Conservation (phyloP, 2,888 invertebrate genomes). For the Encarsia formosa region DNA sequence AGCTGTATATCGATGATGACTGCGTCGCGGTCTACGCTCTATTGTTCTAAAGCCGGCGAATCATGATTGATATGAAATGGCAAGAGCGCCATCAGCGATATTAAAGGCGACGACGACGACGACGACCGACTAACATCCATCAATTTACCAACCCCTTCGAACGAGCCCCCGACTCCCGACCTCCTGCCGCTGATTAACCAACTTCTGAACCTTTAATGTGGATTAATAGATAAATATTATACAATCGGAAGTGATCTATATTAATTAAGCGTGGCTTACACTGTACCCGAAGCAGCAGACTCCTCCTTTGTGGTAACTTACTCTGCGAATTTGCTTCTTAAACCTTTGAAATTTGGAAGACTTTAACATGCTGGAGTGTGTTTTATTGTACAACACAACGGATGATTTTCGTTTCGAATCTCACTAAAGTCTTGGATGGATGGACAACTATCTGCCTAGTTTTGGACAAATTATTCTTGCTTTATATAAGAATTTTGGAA, state of each 20-base stretch:
- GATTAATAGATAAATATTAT: conserved; percentile 52
- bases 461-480: too few species aligned
- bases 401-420: too few species aligned
- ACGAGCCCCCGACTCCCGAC: conserved; percentile 37
- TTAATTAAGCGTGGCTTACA: conserved; percentile 51
- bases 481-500: too few species aligned
- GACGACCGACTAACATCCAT: too few species aligned
- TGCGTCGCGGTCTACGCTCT: background rate
- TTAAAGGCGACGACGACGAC: conserved; percentile 31
- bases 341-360: too few species aligned
- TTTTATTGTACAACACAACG: too few species aligned
- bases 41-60: conserved; percentile 15
- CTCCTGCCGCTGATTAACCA: conserved; percentile 30
- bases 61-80: conserved; percentile 27
- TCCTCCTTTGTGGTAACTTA: too few species aligned
- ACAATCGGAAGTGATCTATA: conserved; percentile 52
- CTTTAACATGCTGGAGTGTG: too few species aligned
- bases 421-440: too few species aligned
- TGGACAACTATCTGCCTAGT: too few species aligned
- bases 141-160: conserved; percentile 46
- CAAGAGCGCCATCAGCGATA: conserved; percentile 43
- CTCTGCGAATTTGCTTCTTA: too few species aligned
- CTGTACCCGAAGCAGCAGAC: too few species aligned
- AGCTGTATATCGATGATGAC: conserved; percentile 23
- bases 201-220: conserved; percentile 42